phyloP scores from a whole-genome alignment of 2,888 invertebrate species.

The Tupiocoris notatus region DNA sequence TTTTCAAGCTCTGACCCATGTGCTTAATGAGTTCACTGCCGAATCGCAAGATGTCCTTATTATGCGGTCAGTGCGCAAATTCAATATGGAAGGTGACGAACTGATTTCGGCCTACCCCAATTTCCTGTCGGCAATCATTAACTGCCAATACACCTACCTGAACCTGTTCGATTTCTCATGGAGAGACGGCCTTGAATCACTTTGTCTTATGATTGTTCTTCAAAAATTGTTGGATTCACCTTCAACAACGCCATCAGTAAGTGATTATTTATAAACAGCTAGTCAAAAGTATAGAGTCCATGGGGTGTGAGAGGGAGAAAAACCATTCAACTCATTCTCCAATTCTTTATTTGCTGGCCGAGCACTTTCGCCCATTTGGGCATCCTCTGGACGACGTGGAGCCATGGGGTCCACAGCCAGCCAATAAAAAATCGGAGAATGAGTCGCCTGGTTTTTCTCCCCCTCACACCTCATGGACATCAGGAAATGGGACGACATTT shows the following conservation, averaged over 20 bases:
- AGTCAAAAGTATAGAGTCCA: too few relatives aligned
- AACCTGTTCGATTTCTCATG: constrained; percentile 39
- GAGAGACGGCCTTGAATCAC: constrained; percentile 44
- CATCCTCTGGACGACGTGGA: too few relatives aligned
- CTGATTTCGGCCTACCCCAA: constrained; percentile 13
- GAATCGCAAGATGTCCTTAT: constrained; percentile 7
- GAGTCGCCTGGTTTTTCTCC: too few relatives aligned
- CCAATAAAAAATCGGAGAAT: too few relatives aligned
- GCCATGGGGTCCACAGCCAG: too few relatives aligned
- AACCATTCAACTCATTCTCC: too few relatives aligned
- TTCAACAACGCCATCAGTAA: constrained; percentile 33
- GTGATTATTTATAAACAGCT: too few relatives aligned
- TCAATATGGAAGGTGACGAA: constrained; percentile 19
- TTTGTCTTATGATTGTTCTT: constrained; percentile 26
- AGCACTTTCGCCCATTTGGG: too few relatives aligned
- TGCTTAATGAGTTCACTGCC: constrained; percentile 34
- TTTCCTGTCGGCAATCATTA: constrained; percentile 31
- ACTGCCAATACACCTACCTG: constrained; percentile 35
- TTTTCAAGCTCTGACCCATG: constrained; percentile 42
- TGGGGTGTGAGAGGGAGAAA: too few relatives aligned
- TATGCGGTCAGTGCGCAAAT: not conserved
- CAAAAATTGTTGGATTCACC: constrained; percentile 35
- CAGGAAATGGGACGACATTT: too few relatives aligned
- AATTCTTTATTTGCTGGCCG: too few relatives aligned
- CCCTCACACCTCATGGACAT: too few relatives aligned